A percentile compares a stretch with the other conserved stretches of the same genome.
Evolutionary conservation across 2,888 invertebrate genomes (phyloP).

Genomic region (Ophonus ardosiacus): DNA sequence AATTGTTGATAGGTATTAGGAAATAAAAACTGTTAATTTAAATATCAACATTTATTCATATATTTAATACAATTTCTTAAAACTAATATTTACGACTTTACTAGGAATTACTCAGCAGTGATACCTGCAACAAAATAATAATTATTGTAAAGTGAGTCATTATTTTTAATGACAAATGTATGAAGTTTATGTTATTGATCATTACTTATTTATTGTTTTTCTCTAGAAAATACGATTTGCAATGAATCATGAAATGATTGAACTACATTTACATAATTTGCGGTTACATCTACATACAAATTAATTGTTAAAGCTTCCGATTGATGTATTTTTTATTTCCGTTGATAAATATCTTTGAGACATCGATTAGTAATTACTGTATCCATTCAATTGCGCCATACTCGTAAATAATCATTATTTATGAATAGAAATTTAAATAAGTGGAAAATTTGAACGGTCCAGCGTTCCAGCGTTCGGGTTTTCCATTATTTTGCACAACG

Average conservation of each 20-base stretch:
- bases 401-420: no score
- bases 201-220: neutral
- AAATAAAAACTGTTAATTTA: neutral
- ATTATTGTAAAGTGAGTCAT: neutral
- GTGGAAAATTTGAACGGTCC: no score
- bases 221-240: neutral
- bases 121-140: conserved; percentile 36
- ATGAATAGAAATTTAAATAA: no score
- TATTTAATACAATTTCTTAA: conserved; percentile 5
- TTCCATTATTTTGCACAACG: no score
- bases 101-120: neutral
- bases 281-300: neutral
- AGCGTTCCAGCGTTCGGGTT: no score
- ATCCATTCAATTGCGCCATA: neutral
- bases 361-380: no score
- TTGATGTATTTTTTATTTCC: neutral
- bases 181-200: neutral
- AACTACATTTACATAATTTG: neutral
- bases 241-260: neutral
- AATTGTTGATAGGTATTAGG: no score
- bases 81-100: conserved; percentile 2
- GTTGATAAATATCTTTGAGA: neutral
- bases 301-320: neutral
- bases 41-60: conserved; percentile 21
- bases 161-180: no score